Evolutionary conservation across 2,888 invertebrate genomes (phyloP).

Genomic region (Machimus atricapillus): DNA sequence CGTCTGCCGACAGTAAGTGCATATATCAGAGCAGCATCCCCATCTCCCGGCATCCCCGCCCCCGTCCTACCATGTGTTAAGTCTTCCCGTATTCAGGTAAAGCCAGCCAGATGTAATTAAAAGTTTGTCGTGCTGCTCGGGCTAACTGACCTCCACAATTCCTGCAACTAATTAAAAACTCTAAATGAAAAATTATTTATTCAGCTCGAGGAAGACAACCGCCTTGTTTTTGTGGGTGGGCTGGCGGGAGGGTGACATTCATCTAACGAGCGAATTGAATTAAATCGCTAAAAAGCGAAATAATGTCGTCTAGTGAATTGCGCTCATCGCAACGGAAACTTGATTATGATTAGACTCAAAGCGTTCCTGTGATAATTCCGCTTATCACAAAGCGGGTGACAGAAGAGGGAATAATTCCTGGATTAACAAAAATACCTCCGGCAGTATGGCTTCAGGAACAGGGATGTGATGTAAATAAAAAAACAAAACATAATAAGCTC

Average conservation of each 20-base stretch:
- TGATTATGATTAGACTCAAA: background rate
- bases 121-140: slow-evolving; percentile 22
- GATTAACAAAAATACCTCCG: background rate
- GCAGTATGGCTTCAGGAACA: background rate
- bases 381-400: background rate
- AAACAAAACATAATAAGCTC: background rate
- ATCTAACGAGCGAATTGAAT: background rate
- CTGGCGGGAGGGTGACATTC: background rate
- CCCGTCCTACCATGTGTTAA: background rate
- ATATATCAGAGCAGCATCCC: background rate
- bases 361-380: background rate
- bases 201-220: background rate
- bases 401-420: background rate
- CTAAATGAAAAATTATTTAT: slow-evolving; percentile 35
- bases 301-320: background rate
- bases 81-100: background rate
- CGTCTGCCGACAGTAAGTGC: background rate
- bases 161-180: slow-evolving; percentile 34
- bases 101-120: slow-evolving; percentile 34
- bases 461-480: background rate
- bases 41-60: background rate
- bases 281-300: background rate
- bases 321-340: background rate
- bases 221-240: background rate
- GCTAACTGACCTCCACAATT: slow-evolving; percentile 21